Percentiles rank a stretch among this genome's conserved stretches.
Conservation (phyloP, 2,113 vertebrate species). For the Neoarius graeffei region DNA sequence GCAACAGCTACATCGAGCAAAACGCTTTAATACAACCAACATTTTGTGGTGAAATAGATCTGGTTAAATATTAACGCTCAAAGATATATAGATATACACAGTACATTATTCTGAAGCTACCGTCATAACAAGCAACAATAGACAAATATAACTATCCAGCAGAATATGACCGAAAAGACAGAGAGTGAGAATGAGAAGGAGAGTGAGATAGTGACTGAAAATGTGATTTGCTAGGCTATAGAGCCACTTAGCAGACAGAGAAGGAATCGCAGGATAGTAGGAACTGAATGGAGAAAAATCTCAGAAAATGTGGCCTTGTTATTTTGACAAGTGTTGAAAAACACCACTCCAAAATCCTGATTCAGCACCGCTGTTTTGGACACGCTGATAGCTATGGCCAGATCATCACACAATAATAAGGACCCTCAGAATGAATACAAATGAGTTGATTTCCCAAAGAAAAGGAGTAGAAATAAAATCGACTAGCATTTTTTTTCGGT, state of each 20-base stretch:
- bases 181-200: slow-evolving; percentile 1
- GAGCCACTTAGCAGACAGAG: slow-evolving; percentile 76
- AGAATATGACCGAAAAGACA: slow-evolving; percentile 6
- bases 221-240: slow-evolving; percentile 73
- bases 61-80: background rate
- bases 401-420: background rate
- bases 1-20: background rate
- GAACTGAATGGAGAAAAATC: slow-evolving; percentile 47
- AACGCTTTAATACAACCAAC: background rate
- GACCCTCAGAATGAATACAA: background rate
- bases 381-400: background rate
- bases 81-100: background rate
- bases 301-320: background rate
- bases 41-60: background rate
- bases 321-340: background rate
- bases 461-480: background rate
- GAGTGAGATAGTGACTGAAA: slow-evolving; percentile 39
- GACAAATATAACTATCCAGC: slow-evolving; percentile 19
- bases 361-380: background rate
- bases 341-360: background rate
- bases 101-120: slow-evolving; percentile 25
- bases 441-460: background rate
- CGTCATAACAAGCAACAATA: slow-evolving; percentile 34
- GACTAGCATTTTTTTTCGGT: background rate
- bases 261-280: slow-evolving; percentile 72